Evolutionary conservation across 2,888 invertebrate genomes (phyloP).

Genomic region (Ceraclea dissimilis): DNA sequence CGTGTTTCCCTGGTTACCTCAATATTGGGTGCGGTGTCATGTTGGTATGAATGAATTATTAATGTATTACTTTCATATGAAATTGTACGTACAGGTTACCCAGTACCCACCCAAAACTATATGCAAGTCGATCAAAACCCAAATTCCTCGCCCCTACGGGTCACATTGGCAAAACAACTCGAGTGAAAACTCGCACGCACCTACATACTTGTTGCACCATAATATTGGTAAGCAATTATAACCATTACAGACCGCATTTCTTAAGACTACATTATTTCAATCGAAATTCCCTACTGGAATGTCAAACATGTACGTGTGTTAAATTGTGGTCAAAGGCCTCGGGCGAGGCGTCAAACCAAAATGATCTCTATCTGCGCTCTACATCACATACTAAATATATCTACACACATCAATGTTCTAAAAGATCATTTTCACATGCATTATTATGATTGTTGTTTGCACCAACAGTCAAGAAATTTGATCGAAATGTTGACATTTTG

Average conservation of each 20-base stretch:
- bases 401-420: background rate
- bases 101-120: too few species aligned
- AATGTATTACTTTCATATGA: too few species aligned
- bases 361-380: background rate
- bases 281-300: constrained; percentile 10
- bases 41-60: too few species aligned
- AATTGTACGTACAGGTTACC: too few species aligned
- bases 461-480: background rate
- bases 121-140: background rate
- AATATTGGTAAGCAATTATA: background rate
- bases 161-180: constrained; percentile 3
- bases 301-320: constrained; percentile 15
- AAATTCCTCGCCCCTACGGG: constrained; percentile 7
- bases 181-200: constrained; percentile 7
- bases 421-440: background rate
- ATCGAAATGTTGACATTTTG: background rate
- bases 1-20: too few species aligned
- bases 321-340: constrained; percentile 24
- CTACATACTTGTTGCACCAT: background rate
- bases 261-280: background rate
- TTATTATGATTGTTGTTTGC: background rate
- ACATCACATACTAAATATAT: background rate
- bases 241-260: constrained; percentile 15
- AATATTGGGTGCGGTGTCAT: too few species aligned
- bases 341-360: constrained; percentile 6